phyloP scores from a whole-genome alignment of 2,113 vertebrate species.

The Rhea americana region DNA sequence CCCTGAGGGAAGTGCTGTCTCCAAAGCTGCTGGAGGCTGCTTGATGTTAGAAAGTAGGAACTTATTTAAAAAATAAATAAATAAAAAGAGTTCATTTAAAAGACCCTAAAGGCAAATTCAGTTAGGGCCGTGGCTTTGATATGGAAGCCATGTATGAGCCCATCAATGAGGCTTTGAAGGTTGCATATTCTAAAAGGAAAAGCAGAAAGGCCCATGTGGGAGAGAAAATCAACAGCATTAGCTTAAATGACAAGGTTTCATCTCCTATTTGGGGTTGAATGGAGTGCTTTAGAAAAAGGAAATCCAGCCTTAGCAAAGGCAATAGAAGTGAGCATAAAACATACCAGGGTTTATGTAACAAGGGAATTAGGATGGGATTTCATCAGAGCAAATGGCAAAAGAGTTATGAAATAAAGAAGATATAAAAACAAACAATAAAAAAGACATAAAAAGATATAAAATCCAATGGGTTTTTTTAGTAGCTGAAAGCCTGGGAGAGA shows the following conservation, averaged over 20 bases:
- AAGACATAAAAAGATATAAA: background rate
- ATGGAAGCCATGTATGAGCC: background rate
- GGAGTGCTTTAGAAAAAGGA: conserved; percentile 2
- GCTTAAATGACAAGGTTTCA: conserved; percentile 3
- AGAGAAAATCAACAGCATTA: conserved; percentile 40
- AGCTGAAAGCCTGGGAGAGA: background rate
- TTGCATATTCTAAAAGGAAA: conserved; percentile 11
- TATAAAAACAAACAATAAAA: conserved; percentile 25
- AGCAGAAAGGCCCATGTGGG: conserved; percentile 33
- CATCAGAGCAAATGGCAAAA: background rate
- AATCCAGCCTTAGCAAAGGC: conserved; percentile 34
- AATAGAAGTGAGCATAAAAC: background rate
- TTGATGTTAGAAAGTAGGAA: conserved; percentile 29
- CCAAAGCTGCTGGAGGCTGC: conserved; percentile 23
- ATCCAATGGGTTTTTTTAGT: background rate
- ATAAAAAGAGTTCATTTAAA: conserved; percentile 41
- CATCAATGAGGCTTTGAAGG: conserved; percentile 34
- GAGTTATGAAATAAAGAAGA: conserved; percentile 17
- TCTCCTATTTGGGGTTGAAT: background rate
- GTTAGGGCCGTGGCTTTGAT: background rate
- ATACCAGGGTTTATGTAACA: conserved; percentile 53
- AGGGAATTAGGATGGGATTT: conserved; percentile 49
- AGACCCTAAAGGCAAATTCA: conserved; percentile 31
- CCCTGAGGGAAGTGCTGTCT: background rate
- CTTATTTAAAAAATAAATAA: conserved; percentile 40